Evolutionary conservation across 2,888 invertebrate species (phyloP).

Genomic region (Polylopha cassiicola): DNA sequence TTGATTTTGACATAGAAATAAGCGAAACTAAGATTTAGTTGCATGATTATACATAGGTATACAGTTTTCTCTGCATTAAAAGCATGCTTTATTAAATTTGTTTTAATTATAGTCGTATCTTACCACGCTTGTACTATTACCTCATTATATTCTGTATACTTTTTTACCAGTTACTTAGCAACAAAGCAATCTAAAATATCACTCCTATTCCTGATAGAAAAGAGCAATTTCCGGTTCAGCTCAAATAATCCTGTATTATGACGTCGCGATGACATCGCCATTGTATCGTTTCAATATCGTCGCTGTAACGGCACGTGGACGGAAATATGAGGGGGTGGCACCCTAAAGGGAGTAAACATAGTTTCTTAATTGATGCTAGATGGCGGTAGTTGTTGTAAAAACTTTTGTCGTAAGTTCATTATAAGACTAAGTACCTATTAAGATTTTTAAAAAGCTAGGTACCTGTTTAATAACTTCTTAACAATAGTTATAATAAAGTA

Average conservation of each 20-base stretch:
- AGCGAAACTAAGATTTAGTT: slow-evolving; percentile 51
- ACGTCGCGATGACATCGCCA: slow-evolving; percentile 52
- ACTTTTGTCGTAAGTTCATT: too few species aligned
- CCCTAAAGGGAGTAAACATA: slow-evolving; percentile 14
- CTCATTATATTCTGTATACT: too few species aligned
- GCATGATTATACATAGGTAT: slow-evolving; percentile 18
- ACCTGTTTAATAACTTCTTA: too few species aligned
- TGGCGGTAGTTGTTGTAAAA: slow-evolving; percentile 40
- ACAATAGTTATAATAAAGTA: too few species aligned
- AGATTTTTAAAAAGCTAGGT: too few species aligned
- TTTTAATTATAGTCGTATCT: not conserved
- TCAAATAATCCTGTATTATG: slow-evolving; percentile 64
- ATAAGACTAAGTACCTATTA: too few species aligned
- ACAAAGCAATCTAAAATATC: slow-evolving; percentile 1
- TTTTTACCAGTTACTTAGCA: too few species aligned
- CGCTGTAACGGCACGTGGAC: slow-evolving; percentile 60
- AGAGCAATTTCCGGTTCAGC: slow-evolving; percentile 65
- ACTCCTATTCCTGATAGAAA: slow-evolving; percentile 29
- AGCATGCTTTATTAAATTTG: not conserved
- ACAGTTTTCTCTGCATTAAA: slow-evolving; percentile 12
- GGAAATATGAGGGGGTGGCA: slow-evolving; percentile 48
- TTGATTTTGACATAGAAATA: slow-evolving; percentile 49
- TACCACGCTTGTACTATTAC: too few species aligned
- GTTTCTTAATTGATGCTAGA: slow-evolving; percentile 36
- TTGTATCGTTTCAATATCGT: slow-evolving; percentile 49